Evolutionary conservation across 2,113 vertebrate species (phyloP), one percentile per base, ranked within the genome.

Genomic region (Siniperca chuatsi): DNA sequence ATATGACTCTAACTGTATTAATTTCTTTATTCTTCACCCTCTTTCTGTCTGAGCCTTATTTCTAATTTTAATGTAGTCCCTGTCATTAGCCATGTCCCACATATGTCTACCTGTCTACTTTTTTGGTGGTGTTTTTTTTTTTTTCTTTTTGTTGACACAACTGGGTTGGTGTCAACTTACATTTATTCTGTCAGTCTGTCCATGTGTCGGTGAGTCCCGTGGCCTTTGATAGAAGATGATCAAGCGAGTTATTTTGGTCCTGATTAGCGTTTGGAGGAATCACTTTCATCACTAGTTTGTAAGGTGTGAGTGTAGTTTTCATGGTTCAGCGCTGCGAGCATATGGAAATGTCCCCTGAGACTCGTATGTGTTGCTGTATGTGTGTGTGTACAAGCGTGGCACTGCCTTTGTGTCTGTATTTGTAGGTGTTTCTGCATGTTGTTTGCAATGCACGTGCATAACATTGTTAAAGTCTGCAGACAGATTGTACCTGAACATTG

Each of bases 221-320:
- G 62, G 77, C 87, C 88, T 92, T 87, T 92, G 83, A 92, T 83
- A 25, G 83, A 35, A n/a, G 33, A 35, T 92, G 92, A 94, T 94
- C 92, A 94, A 93, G 85, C 20, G 15, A 85, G 89, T 89, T 94
- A 94, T 94, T 94, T 84, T 82, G 75, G 87, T 78, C 60, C 20
- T 88, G 88, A 93, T 89, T 82, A 92, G 89, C 46, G 85, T 89
- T 87, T 29, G 66, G 75, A 89, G 82, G 86, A 92, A 79, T 83
- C 84, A 15, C 91, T 94, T 93, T 94, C 81, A 92, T 92, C 91
- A 25, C 64, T 37, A 1, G 78, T 80, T 66, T 82, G 79, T 62
- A 37, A 66, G 85, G 80, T 78, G 84, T 72, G 88, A 62, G 76
- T 12, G 76, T n/a, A 48, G 68, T 73, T 76, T 86, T 89, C 72